These are phyloP conservation scores for Conops quadrifasciatus DNA, from an alignment of 2,888 invertebrate genomes.

Conservation along the genomic window DNA sequence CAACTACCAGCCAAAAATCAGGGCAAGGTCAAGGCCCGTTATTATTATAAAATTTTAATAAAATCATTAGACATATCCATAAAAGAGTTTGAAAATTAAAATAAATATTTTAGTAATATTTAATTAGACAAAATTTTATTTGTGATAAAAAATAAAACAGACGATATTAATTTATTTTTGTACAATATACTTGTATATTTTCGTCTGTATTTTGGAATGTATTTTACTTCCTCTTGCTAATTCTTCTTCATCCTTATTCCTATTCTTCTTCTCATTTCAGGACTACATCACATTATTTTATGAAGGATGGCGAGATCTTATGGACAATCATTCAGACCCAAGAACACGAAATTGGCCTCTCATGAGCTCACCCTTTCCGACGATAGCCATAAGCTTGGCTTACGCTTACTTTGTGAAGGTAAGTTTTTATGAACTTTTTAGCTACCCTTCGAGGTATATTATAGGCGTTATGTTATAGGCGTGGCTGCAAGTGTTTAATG, in stretches of 20 bases:
- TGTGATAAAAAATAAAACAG: neutral
- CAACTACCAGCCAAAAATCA: neutral
- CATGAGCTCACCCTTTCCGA: slow-evolving; percentile 84
- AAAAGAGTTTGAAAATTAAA: neutral
- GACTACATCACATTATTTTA: slow-evolving; percentile 61
- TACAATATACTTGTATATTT: neutral
- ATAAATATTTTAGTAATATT: slow-evolving; percentile 2
- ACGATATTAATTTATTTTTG: neutral
- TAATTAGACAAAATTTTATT: neutral
- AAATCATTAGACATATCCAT: neutral
- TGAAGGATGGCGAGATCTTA: slow-evolving; percentile 71
- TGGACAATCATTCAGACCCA: slow-evolving; percentile 87
- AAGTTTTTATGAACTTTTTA: no score
- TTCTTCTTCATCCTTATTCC: no score
- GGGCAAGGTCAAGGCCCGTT: slow-evolving; percentile 27
- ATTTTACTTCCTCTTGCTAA: slow-evolving; percentile 38
- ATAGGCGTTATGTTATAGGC: no score
- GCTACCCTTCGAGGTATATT: no score
- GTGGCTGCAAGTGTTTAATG: no score
- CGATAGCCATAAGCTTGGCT: slow-evolving; percentile 76
- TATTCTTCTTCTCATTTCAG: slow-evolving; percentile 51
- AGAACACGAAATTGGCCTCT: slow-evolving; percentile 81
- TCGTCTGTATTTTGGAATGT: neutral
- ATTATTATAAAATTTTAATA: neutral
- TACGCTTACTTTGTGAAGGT: slow-evolving; percentile 81